Conservation (phyloP, 2,888 invertebrate genomes). For the Cotesia congregata region DNA sequence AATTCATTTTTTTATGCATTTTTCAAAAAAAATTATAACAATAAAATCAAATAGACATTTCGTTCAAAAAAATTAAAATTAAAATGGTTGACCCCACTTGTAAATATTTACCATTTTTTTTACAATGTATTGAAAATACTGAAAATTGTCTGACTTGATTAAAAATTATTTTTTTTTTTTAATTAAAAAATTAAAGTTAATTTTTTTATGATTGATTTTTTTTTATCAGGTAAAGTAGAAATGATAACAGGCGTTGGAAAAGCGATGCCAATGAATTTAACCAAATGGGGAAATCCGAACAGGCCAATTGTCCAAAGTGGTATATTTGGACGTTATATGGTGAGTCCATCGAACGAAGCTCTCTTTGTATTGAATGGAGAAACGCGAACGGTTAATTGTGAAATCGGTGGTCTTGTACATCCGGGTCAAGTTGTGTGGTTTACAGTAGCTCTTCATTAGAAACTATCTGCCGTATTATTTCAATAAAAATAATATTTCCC, state of each 20-base stretch:
- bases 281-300: conserved; percentile 78
- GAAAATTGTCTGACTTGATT: too few relatives aligned
- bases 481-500: not conserved
- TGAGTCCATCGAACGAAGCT: conserved; percentile 79
- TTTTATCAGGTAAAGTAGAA: conserved; percentile 77
- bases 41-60: too few relatives aligned
- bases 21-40: too few relatives aligned
- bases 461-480: not conserved
- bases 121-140: too few relatives aligned
- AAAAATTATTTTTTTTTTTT: not conserved
- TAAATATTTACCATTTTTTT: too few relatives aligned
- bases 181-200: not conserved
- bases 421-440: conserved; percentile 79
- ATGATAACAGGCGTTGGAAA: conserved; percentile 81
- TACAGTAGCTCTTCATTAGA: conserved; percentile 74
- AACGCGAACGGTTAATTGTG: conserved; percentile 81
- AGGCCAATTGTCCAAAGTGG: conserved; percentile 79
- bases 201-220: conserved; percentile 4
- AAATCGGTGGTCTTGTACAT: conserved; percentile 79
- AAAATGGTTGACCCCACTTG: too few relatives aligned
- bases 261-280: conserved; percentile 73
- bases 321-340: conserved; percentile 81
- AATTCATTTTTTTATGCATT: too few relatives aligned
- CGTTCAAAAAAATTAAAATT: too few relatives aligned
- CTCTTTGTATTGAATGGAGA: conserved; percentile 81